Evolutionary conservation across 2,113 vertebrate genomes (phyloP).

Genomic region (Nibea albiflora): DNA sequence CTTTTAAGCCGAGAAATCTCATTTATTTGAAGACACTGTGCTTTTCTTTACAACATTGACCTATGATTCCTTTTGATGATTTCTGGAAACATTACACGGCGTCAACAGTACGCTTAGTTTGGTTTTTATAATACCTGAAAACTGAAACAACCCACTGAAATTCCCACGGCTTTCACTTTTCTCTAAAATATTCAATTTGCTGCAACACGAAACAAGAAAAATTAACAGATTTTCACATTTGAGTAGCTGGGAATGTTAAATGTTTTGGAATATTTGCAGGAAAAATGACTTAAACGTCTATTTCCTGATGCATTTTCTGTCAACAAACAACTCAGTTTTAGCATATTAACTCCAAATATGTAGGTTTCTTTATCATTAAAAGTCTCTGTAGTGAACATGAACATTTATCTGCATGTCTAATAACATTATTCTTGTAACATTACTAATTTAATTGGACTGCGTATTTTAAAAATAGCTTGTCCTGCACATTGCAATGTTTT

Average conservation of each 20-base stretch:
- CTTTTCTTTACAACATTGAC: background rate
- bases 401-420: background rate
- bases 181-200: background rate
- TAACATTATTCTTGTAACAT: background rate
- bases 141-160: background rate
- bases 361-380: background rate
- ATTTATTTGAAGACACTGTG: background rate
- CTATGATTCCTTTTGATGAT: background rate
- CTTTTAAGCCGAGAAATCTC: background rate
- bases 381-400: background rate
- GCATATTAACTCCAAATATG: background rate
- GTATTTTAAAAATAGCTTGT: slow-evolving; percentile 4
- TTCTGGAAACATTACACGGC: background rate
- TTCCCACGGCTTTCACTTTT: background rate
- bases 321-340: background rate
- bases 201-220: background rate
- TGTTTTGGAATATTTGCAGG: background rate
- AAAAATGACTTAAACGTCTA: background rate
- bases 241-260: background rate
- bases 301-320: background rate
- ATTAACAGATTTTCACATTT: background rate
- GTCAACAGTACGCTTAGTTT: background rate
- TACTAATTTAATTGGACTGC: background rate
- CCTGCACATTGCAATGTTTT: slow-evolving; percentile 37
- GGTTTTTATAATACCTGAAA: background rate